Conservation (phyloP, 2,888 invertebrate genomes). For the Lepidochitona cinerea region DNA sequence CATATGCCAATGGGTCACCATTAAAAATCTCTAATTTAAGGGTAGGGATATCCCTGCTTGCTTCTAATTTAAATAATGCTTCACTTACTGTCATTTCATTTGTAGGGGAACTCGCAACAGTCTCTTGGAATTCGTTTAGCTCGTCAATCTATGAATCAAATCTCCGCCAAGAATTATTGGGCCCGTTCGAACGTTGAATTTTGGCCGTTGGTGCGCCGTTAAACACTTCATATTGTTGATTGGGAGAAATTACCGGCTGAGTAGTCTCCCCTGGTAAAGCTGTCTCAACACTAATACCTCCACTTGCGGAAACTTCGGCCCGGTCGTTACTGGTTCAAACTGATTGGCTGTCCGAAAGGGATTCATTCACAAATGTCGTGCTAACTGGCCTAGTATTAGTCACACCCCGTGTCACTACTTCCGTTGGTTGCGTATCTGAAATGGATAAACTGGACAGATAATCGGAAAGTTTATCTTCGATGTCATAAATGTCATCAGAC, state of each 20-base stretch:
- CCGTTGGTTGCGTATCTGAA: background rate
- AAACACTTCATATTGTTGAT: no score
- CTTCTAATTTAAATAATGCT: constrained; percentile 7
- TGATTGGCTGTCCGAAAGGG: no score
- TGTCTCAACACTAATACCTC: no score
- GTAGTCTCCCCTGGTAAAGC: no score
- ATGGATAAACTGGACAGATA: background rate
- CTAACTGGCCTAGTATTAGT: background rate
- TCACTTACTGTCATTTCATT: background rate
- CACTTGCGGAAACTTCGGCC: background rate
- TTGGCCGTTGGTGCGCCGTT: no score
- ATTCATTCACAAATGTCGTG: no score
- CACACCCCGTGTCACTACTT: background rate
- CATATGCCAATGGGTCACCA: constrained; percentile 1
- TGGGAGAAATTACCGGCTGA: no score
- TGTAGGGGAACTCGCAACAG: background rate
- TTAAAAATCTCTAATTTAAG: background rate
- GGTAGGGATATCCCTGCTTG: constrained; percentile 1
- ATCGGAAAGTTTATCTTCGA: background rate
- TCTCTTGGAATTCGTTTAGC: background rate
- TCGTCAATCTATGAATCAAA: constrained; percentile 12
- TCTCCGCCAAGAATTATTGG: background rate
- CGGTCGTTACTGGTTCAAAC: no score
- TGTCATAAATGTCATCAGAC: background rate
- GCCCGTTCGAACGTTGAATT: no score